These are phyloP conservation scores for Eucera pruinosa DNA, from an alignment of 2,888 invertebrate species.

Conservation along the genomic window DNA sequence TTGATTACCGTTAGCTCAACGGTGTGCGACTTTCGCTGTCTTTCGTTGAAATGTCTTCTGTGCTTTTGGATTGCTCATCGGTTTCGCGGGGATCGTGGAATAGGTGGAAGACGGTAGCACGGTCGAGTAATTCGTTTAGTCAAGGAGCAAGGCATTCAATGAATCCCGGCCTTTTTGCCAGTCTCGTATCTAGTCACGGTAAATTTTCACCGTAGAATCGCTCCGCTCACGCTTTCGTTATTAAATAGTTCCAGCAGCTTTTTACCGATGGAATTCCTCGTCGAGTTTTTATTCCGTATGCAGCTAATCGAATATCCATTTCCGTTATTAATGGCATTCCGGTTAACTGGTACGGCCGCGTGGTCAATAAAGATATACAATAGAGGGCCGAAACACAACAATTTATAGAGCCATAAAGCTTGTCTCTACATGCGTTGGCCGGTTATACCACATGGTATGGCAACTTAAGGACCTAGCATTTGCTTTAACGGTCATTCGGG, in stretches of 20 bases:
- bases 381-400: conserved; percentile 67
- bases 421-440: conserved; percentile 64
- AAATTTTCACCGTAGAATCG: not conserved
- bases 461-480: conserved; percentile 66
- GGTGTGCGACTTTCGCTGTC: conserved; percentile 22
- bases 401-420: conserved; percentile 71
- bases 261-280: conserved; percentile 16
- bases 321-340: conserved; percentile 68
- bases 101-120: conserved; percentile 14
- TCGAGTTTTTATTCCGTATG: conserved; percentile 34
- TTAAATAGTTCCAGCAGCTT: conserved; percentile 15
- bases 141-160: conserved; percentile 32
- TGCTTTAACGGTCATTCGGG: conserved; percentile 67
- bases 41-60: conserved; percentile 8
- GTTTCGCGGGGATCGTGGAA: conserved; percentile 22
- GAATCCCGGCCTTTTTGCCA: conserved; percentile 30
- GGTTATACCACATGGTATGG: conserved; percentile 47
- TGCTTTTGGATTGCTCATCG: conserved; percentile 32
- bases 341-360: conserved; percentile 53
- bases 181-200: conserved; percentile 11
- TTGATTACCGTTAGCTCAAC: too few relatives aligned
- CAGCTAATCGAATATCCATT: conserved; percentile 66
- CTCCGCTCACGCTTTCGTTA: not conserved
- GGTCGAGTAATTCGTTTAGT: conserved; percentile 44
- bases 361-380: conserved; percentile 62